Evolutionary conservation across 2,113 vertebrate species (phyloP).

Genomic region (Saccopteryx leptura): DNA sequence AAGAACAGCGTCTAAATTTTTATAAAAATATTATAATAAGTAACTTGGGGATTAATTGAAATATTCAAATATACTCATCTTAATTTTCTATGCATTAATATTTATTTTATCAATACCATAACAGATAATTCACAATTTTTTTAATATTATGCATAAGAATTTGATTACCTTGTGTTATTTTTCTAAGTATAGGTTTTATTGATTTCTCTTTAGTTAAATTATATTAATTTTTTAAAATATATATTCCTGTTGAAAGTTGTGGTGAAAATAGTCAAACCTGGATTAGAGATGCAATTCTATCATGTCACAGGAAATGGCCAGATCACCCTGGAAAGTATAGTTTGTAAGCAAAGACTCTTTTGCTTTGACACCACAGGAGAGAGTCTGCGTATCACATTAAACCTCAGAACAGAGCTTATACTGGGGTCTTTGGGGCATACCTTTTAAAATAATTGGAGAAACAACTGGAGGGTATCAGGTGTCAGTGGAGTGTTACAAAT

Average conservation of each 20-base stretch:
- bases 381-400: conserved; percentile 1
- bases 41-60: neutral
- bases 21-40: neutral
- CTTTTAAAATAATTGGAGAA: conserved; percentile 51
- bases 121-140: neutral
- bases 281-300: conserved; percentile 12
- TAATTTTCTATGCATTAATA: neutral
- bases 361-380: neutral
- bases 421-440: neutral
- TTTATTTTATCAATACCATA: neutral
- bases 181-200: neutral
- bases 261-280: neutral
- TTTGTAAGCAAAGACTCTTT: neutral
- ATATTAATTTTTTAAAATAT: neutral
- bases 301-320: neutral
- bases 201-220: neutral
- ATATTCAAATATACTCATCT: neutral
- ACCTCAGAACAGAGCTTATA: rapidly evolving
- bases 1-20: neutral
- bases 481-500: conserved; percentile 25
- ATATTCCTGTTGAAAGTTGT: neutral
- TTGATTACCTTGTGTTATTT: neutral
- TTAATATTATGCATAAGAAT: neutral
- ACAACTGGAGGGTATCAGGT: neutral
- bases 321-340: neutral